phyloP scores from a whole-genome alignment of 2,113 vertebrate genomes.

The Labrus mixtus region DNA sequence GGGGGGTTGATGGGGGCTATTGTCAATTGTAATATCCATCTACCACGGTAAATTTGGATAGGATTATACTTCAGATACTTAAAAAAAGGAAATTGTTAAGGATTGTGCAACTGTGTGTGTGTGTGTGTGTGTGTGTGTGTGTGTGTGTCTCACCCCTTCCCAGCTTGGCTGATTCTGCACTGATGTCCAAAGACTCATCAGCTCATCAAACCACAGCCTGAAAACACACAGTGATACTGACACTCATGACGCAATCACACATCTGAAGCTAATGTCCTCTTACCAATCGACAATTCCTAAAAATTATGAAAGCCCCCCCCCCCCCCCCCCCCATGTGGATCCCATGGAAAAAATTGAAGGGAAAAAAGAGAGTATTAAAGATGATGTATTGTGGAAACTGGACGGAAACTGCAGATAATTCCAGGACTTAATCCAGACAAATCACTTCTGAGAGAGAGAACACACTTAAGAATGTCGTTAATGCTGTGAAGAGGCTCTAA shows the following conservation, averaged over 20 bases:
- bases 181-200: constrained; percentile 92
- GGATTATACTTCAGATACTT: too few relatives aligned
- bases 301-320: constrained; percentile 54
- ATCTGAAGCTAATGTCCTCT: constrained; percentile 51
- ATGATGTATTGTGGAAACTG: constrained; percentile 74
- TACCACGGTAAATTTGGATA: too few relatives aligned
- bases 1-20: too few relatives aligned
- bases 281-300: constrained; percentile 52
- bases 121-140: constrained; percentile 12
- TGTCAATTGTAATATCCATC: too few relatives aligned
- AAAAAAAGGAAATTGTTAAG: too few relatives aligned
- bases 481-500: constrained; percentile 36
- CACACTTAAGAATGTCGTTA: constrained; percentile 49
- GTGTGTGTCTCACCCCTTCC: constrained; percentile 90
- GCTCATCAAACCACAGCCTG: constrained; percentile 96
- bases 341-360: constrained; percentile 54
- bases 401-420: constrained; percentile 56
- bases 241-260: constrained; percentile 20
- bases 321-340: constrained; percentile 9
- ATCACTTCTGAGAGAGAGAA: constrained; percentile 57
- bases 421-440: constrained; percentile 71
- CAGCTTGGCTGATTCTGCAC: constrained; percentile 96
- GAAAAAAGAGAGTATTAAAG: constrained; percentile 67
- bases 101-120: neutral
- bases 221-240: constrained; percentile 47